Evolutionary conservation across 2,113 vertebrate species (phyloP), one percentile per base, ranked within the genome.

Genomic region (Condylura cristata): DNA sequence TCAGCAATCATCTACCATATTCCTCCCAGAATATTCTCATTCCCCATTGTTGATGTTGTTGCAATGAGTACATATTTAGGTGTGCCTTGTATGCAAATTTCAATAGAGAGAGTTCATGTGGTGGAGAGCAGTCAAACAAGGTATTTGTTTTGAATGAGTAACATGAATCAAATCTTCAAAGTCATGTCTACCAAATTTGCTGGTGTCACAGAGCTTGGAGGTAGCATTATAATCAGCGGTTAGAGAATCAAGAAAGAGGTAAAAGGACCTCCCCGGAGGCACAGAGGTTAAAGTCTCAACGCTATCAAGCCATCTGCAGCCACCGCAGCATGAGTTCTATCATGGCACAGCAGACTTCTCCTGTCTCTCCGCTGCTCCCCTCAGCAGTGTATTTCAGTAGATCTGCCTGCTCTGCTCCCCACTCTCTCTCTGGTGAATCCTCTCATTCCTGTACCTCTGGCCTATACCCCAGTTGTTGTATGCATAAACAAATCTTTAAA

Each of bases 101-200:
- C 60, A 75, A 60, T 22, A 58, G 44, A 58, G 13, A 70, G 34
- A 76, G 32, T 51, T 90, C 78, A 18, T 48, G 8, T 61, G 70
- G 58, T 46, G 71, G 39, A 60, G 76, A 93, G 26, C 9, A 72
- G 28, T 41, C 13, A 37, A 89, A 80, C 6, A 16, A 82, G 30
- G 60, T 61, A 56, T 44, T 82, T 93, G 82, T 44, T 89, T 86
- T 82, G 39, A 76, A 72, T 92, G 28, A 82, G 46, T 87, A 39
- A 74, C 5, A 79, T 78, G 66, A 78, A 39, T 68, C 2, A 41
- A 81, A 70, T 34, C 37, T 75, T 56, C 61, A 93, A 94, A 93
- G n/a, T 8, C 11, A 68, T 56, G 9, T 9, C 34, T 56, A 37
- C 53, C 39, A 44, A 37, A 84, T 76, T 37, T 89, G 14, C 13